Evolutionary conservation across 2,888 invertebrate species (phyloP), one percentile per base, ranked within the genome.

Genomic region (Mesochorus sp.): DNA sequence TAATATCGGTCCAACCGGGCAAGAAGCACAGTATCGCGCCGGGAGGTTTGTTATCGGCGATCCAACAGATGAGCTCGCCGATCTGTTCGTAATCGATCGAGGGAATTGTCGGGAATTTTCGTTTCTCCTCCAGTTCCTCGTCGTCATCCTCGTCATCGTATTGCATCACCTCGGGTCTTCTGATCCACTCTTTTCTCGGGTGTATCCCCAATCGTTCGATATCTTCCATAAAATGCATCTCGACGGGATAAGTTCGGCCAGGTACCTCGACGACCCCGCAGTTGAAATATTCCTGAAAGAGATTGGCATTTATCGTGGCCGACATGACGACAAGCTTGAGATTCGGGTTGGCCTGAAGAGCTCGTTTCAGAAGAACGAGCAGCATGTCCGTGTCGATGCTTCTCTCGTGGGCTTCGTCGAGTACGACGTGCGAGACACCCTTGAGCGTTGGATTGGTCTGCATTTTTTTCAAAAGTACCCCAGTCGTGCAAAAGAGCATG

Each of bases 391-490:
- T 95, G 80, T 95, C 94, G 0, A 95, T 92, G 80, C 94, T 94
- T 3, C 95, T 92, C 85, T 95, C 95, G 87, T 96, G 96, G 0
- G 95, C 95, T 85, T 96, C 96, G 87, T 96, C 96, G 68, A 96
- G 91, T 55, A 96, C 92, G 0, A 96, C 92, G 87, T 95, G 95
- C 0, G 94, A 92, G 77, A 94, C 93, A 8, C 94, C 94, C 10
- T 88, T 83, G 0, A 95, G 89, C 5, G 80, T 83, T 0, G 91
- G 91, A 87, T 92, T 91, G 1, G 73, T 74, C 79, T 92, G 91
- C 24, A 93, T 72, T 73, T 91, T 91, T 53, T 91, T 88, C 19
- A 94, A 86, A 1, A 95, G 84, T 0, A 94, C 92, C 8, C 95
- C 96, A 0, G 94, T 94, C 0, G 96, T 95, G 84, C 95, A 95